These are phyloP conservation scores for Nebria salina DNA, from an alignment of 2,888 invertebrate genomes.

Conservation along the genomic window DNA sequence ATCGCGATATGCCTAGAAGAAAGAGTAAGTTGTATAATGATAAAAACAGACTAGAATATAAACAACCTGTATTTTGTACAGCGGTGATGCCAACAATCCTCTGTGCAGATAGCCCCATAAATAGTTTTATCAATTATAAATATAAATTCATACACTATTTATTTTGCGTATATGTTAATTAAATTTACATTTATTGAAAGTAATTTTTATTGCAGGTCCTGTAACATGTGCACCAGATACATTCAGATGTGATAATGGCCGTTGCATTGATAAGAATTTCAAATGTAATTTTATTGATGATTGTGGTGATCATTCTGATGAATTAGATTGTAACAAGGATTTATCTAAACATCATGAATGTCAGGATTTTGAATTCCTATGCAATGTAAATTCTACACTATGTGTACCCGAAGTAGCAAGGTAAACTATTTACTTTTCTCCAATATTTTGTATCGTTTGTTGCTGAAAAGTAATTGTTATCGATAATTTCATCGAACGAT, in stretches of 20 bases:
- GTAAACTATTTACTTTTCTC: slow-evolving; percentile 52
- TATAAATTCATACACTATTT: no score
- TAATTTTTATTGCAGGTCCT: slow-evolving; percentile 56
- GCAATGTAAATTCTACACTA: slow-evolving; percentile 63
- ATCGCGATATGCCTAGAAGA: no score
- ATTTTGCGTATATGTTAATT: no score
- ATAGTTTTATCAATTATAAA: no score
- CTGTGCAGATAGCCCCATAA: no score
- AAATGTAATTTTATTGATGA: slow-evolving; percentile 69
- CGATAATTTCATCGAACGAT: no score
- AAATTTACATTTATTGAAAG: slow-evolving; percentile 13
- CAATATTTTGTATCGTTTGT: no score
- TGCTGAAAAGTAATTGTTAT: no score
- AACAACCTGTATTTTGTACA: no score
- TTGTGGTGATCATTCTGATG: slow-evolving; percentile 70
- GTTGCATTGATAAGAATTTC: slow-evolving; percentile 67
- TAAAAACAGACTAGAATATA: no score
- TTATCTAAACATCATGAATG: slow-evolving; percentile 56
- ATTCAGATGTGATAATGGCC: slow-evolving; percentile 65
- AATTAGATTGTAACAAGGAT: slow-evolving; percentile 61
- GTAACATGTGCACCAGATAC: slow-evolving; percentile 57
- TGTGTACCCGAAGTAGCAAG: slow-evolving; percentile 66
- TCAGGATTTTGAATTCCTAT: slow-evolving; percentile 63
- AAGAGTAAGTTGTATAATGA: no score
- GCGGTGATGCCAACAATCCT: no score